Evolutionary conservation across 2,113 vertebrate species (phyloP), one percentile per base, ranked within the genome.

Genomic region (Tetrax tetrax): DNA sequence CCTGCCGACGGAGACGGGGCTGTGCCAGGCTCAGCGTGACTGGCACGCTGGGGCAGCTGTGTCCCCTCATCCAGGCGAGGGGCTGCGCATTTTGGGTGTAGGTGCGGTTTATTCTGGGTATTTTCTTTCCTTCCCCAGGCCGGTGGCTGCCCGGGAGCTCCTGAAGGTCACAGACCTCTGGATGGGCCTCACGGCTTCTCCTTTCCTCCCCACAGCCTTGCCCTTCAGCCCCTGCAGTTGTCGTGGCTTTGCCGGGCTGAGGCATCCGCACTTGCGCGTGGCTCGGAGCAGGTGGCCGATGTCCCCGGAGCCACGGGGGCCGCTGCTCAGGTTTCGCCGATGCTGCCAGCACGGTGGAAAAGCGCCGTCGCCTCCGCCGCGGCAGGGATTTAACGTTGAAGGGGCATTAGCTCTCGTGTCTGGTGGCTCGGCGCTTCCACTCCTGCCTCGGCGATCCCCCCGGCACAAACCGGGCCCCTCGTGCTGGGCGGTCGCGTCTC

Each of bases 161-260:
- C 59, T 92, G 96, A 95, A 96, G 93, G 96, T 92, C 96, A 80
- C 7, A 0, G 83, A 86, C 80, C 93, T 80, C 68, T 19, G 79
- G n/a, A 12, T 2, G 16, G 53, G 83, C 83, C 79, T 68, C n/a
- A 1, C 3, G 63, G 86, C 61, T 92, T 66, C 83, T 70, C n/a
- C 56, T 29, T 71, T 20, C 17, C n/a, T 5, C 50, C 16, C 6
- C 13, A 6, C 43, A 3, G 5, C 41, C 61, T 70, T 84, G 88
- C 75, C 93, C 88, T 96, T 95, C 85, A 70, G 37, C 51, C 70
- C 70, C 74, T 71, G 88, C 93, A 92, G 96, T 92, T 96, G 96
- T 93, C 43, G 0, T 4, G 35, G 90, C 81, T 76, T 54, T 91
- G 80, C 94, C 59, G 23, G 77, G 60, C 90, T 33, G 85, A 82